These are phyloP conservation scores for Hipposideros larvatus DNA, from an alignment of 2,797 vertebrate genomes.

Conservation along the genomic window DNA sequence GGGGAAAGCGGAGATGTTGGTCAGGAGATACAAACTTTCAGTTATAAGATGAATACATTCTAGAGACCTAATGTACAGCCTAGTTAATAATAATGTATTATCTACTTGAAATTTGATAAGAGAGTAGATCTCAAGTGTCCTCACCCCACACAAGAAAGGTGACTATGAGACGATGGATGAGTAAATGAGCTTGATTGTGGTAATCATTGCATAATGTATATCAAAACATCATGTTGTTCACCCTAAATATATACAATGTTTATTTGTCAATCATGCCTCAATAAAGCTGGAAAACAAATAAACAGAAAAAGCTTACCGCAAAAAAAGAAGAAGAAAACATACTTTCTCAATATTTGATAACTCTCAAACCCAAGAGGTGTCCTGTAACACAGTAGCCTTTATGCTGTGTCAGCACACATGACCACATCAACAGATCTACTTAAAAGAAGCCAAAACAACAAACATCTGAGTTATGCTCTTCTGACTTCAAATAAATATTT, in stretches of 20 bases:
- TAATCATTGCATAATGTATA: background rate
- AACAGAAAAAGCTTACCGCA: background rate
- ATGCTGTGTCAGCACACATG: background rate
- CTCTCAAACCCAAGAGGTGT: background rate
- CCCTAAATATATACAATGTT: background rate
- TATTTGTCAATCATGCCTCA: background rate
- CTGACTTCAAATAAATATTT: conserved; percentile 52
- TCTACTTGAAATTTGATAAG: background rate
- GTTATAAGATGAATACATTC: background rate
- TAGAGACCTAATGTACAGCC: background rate
- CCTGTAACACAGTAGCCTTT: background rate
- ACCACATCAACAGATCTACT: background rate
- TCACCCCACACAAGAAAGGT: background rate
- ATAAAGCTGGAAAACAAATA: background rate
- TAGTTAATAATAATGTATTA: background rate
- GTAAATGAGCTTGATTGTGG: background rate
- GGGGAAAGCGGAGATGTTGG: background rate
- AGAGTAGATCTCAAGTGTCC: background rate
- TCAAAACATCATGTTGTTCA: background rate
- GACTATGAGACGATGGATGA: background rate
- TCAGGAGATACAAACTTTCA: background rate
- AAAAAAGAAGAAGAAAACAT: background rate
- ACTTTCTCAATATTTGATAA: background rate
- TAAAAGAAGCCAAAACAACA: background rate
- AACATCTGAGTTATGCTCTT: background rate